These are phyloP conservation scores for Gallinago stenura DNA, from an alignment of 2,797 vertebrate genomes.

Conservation along the genomic window DNA sequence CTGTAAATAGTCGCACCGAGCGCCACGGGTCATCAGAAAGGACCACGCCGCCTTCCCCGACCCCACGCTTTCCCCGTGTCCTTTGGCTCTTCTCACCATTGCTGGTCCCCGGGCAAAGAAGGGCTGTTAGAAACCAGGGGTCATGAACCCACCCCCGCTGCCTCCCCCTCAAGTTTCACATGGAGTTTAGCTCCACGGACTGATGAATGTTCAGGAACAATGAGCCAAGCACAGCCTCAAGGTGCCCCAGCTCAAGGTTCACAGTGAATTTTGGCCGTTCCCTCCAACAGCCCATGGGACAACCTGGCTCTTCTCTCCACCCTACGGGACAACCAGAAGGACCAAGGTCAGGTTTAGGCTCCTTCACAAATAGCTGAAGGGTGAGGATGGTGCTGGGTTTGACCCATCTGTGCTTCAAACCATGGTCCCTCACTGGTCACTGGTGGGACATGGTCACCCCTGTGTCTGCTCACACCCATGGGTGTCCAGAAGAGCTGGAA, in stretches of 20 bases:
- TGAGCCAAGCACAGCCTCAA: not conserved
- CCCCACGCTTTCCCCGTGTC: rapidly evolving
- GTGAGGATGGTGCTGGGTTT: not conserved
- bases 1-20: rapidly evolving
- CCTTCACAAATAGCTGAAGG: not conserved
- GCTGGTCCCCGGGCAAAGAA: too few species aligned
- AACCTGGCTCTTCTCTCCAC: not conserved
- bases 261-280: rapidly evolving
- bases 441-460: not conserved
- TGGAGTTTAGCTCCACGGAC: rapidly evolving
- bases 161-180: not conserved
- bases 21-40: rapidly evolving
- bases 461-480: rapidly evolving
- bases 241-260: not conserved
- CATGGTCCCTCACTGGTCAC: not conserved
- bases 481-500: not conserved
- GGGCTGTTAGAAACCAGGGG: not conserved
- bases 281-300: rapidly evolving
- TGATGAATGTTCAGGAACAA: not conserved
- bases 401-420: not conserved
- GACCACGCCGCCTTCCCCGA: rapidly evolving
- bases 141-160: rapidly evolving
- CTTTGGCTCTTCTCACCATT: too few species aligned
- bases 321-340: not conserved
- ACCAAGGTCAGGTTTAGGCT: not conserved